These are phyloP conservation scores for Parapristionchus giblindavisi DNA, from an alignment of 2,888 invertebrate genomes.

Conservation along the genomic window DNA sequence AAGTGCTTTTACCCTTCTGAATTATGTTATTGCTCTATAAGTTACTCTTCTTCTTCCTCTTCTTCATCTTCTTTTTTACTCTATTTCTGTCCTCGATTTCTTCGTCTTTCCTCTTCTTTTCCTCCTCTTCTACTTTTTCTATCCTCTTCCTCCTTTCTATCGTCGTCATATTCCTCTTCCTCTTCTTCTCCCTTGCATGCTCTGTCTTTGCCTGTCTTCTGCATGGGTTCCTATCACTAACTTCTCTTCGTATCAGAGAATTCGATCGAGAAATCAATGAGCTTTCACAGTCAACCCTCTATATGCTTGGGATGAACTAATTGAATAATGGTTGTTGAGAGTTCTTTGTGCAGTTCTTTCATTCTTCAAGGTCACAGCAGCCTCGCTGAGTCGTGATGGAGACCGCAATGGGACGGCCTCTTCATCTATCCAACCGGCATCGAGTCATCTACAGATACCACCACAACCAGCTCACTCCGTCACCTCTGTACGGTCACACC, in stretches of 20 bases:
- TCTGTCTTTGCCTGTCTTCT: neutral
- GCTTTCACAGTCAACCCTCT: too few species aligned
- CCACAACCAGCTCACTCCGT: slow-evolving; percentile 3
- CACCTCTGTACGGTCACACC: slow-evolving; percentile 31
- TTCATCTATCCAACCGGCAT: neutral
- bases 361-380: slow-evolving; percentile 34
- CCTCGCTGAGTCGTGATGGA: slow-evolving; percentile 31
- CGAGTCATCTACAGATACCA: neutral
- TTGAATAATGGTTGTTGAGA: too few species aligned
- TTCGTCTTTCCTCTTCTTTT: neutral
- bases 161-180: neutral
- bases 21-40: too few species aligned
- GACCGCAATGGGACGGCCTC: neutral
- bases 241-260: too few species aligned
- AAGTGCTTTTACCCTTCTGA: neutral
- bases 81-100: neutral
- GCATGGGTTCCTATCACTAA: neutral
- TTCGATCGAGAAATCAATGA: too few species aligned
- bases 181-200: slow-evolving; percentile 42
- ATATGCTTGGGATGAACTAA: too few species aligned
- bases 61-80: too few species aligned
- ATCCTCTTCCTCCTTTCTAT: neutral
- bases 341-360: too few species aligned
- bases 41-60: too few species aligned
- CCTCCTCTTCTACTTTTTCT: slow-evolving; percentile 15